Evolutionary conservation across 2,888 invertebrate species (phyloP).

Genomic region (Mimas tiliae): DNA sequence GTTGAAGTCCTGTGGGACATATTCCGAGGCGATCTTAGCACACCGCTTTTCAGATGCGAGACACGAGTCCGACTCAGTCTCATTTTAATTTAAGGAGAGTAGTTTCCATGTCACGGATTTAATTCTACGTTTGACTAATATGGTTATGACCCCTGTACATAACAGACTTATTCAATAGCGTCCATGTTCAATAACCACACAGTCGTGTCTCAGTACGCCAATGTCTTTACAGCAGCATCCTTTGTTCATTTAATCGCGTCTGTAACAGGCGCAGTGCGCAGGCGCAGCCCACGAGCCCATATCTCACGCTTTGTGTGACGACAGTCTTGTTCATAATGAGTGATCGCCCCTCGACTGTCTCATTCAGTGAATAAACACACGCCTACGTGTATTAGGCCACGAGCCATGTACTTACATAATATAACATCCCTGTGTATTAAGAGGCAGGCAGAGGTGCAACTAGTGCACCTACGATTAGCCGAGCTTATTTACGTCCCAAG

Average conservation of each 20-base stretch:
- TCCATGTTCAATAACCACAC: slow-evolving; percentile 9
- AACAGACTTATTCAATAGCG: neutral
- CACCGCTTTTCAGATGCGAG: no score
- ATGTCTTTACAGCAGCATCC: slow-evolving; percentile 6
- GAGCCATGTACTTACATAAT: neutral
- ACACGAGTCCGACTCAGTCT: no score
- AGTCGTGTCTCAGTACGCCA: slow-evolving; percentile 12
- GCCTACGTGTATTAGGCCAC: neutral
- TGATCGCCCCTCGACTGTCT: slow-evolving; percentile 4
- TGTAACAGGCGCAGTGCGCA: neutral
- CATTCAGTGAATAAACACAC: neutral
- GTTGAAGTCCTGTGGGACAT: no score
- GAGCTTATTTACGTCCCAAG: no score
- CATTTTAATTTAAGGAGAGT: no score
- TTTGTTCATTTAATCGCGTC: slow-evolving; percentile 7
- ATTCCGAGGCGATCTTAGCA: no score
- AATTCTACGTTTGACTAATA: no score
- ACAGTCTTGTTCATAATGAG: slow-evolving; percentile 4
- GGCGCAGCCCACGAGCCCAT: slow-evolving; percentile 1
- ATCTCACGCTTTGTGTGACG: slow-evolving; percentile 12
- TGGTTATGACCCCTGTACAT: neutral
- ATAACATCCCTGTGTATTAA: no score
- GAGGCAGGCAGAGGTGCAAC: no score
- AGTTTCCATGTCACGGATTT: no score
- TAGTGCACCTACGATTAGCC: no score